Base-by-base conservation (phyloP, 2,888 invertebrate species). In the Oithona nana region DNA sequence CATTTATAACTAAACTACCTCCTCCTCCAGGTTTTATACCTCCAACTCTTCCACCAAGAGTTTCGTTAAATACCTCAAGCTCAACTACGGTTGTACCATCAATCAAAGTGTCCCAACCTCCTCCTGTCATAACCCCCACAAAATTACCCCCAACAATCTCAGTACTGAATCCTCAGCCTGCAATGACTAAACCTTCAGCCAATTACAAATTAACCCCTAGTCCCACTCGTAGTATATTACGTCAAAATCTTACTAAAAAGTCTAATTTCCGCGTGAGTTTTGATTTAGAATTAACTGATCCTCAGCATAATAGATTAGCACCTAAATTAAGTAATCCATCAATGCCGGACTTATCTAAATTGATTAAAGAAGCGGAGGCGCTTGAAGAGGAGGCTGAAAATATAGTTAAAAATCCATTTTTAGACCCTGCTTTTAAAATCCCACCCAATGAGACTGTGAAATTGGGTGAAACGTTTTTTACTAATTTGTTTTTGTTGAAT, bases 21-120 rank as follows among this genome's bases (percentile, higher is more conserved):
- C 39, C 64, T 31, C 55, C 64, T 30, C 48, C 50, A 52, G 54
- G 51, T 2, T 39, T 63, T 20, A 28, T 26, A 22, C 49, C 51
- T 3, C 58, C 51, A 39, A 16, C 16, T 39, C 16, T 39, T 39
- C 8, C 39, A n/a, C n/a, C n/a, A n/a, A n/a, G n/a, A n/a, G n/a
- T n/a, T n/a, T n/a, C n/a, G n/a, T n/a, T n/a, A n/a, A n/a, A n/a
- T n/a, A n/a, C n/a, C n/a, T n/a, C n/a, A n/a, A n/a, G n/a, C n/a
- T n/a, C n/a, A n/a, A n/a, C n/a, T n/a, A n/a, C n/a, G n/a, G n/a
- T n/a, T n/a, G n/a, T n/a, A n/a, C n/a, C n/a, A n/a, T n/a, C n/a
- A n/a, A n/a, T n/a, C n/a, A n/a, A n/a, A n/a, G n/a, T n/a, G n/a
- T n/a, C n/a, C n/a, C n/a, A n/a, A n/a, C n/a, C n/a, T n/a, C n/a